phyloP scores from a whole-genome alignment of 2,797 vertebrate genomes.

The Stomatorhinus walkeri region DNA sequence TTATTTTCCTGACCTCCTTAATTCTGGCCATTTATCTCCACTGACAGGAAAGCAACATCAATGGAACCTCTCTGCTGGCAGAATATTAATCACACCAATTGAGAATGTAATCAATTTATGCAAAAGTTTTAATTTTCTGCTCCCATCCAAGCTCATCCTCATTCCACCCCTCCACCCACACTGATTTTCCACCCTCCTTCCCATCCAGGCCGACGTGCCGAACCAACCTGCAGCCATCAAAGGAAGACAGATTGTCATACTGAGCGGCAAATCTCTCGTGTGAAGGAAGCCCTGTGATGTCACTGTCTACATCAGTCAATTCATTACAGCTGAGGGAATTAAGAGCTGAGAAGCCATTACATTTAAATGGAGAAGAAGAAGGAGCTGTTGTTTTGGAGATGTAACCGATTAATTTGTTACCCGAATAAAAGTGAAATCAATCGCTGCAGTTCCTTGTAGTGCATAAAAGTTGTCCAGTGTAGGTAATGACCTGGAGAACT shows the following conservation, averaged over 20 bases:
- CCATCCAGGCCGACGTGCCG: slow-evolving; percentile 9
- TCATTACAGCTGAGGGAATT: slow-evolving; percentile 55
- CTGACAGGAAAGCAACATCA: slow-evolving; percentile 1
- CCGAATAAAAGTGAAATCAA: background rate
- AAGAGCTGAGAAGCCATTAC: slow-evolving; percentile 49
- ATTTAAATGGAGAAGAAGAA: slow-evolving; percentile 43
- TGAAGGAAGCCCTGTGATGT: slow-evolving; percentile 43
- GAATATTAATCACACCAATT: slow-evolving; percentile 55
- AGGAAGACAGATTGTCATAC: slow-evolving; percentile 46
- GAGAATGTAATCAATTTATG: slow-evolving; percentile 44
- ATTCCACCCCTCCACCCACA: background rate
- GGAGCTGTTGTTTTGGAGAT: slow-evolving; percentile 36
- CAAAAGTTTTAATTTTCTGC: slow-evolving; percentile 30
- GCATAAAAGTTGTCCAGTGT: background rate
- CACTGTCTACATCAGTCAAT: slow-evolving; percentile 41
- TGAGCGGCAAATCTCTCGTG: slow-evolving; percentile 57
- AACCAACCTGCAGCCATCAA: slow-evolving; percentile 39
- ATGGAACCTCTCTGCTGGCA: slow-evolving; percentile 13
- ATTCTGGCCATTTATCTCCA: slow-evolving; percentile 19
- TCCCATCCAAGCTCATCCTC: background rate
- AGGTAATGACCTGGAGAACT: background rate
- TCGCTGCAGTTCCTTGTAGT: background rate
- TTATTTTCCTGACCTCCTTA: slow-evolving; percentile 21
- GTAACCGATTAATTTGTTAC: slow-evolving; percentile 1
- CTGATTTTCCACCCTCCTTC: slow-evolving; percentile 11